A percentile compares a stretch with the other conserved stretches of the same genome.
Evolutionary conservation across 2,888 invertebrate genomes (phyloP).

Genomic region (Dolomedes plantarius): DNA sequence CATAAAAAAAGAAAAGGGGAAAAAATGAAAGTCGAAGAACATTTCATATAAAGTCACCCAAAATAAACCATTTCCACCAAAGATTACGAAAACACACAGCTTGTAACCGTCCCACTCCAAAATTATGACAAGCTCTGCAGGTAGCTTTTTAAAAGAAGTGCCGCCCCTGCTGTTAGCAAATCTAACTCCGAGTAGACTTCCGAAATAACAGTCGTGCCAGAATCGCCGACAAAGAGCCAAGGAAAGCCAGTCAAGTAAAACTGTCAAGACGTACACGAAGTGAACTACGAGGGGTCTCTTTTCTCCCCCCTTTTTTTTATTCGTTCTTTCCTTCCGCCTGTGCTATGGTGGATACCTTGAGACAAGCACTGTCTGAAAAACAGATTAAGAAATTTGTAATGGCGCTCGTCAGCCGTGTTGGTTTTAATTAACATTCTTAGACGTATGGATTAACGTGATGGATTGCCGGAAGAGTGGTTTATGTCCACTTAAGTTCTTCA

Average conservation of each 20-base stretch:
- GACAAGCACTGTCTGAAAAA: constrained; percentile 27
- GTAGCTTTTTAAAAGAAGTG: constrained; percentile 5
- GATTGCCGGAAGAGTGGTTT: neutral
- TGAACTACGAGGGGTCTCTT: neutral
- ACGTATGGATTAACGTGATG: neutral
- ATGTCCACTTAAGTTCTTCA: too few relatives aligned
- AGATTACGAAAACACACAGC: neutral
- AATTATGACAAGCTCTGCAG: constrained; percentile 40
- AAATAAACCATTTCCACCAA: neutral
- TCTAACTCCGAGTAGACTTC: constrained; percentile 41
- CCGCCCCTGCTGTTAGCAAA: constrained; percentile 58
- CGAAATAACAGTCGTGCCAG: constrained; percentile 38
- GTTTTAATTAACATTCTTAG: constrained; percentile 49
- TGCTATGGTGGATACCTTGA: constrained; percentile 13
- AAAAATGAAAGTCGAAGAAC: too few relatives aligned
- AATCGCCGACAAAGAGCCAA: constrained; percentile 25
- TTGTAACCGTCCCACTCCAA: constrained; percentile 7
- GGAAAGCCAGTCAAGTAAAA: constrained; percentile 36
- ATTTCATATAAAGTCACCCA: neutral
- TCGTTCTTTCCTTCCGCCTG: neutral
- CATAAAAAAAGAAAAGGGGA: too few relatives aligned
- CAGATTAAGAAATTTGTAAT: constrained; percentile 52
- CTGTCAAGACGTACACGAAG: constrained; percentile 29
- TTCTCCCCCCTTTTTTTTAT: neutral
- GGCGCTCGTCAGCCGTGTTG: constrained; percentile 30